These are phyloP conservation scores for Siniperca undulata DNA, from an alignment of 2,797 vertebrate genomes.

Conservation along the genomic window DNA sequence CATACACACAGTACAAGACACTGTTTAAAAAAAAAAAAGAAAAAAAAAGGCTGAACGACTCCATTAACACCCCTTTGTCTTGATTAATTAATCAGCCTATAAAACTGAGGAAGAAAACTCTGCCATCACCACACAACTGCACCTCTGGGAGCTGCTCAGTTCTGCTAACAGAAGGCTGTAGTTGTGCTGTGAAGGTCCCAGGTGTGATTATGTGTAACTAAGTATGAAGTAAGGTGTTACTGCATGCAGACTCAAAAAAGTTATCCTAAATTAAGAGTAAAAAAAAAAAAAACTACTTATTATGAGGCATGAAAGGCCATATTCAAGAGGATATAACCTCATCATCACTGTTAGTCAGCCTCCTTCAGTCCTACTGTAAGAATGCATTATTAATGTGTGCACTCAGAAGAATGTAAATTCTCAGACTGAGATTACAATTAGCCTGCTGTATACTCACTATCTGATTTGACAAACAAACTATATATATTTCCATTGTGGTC, in stretches of 20 bases:
- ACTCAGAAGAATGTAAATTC: not conserved
- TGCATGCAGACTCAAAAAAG: not conserved
- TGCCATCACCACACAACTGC: not conserved
- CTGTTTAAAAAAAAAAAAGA: not conserved
- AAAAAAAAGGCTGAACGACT: not conserved
- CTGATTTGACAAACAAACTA: too few relatives aligned
- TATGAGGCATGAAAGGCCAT: not conserved
- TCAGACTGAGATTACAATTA: constrained; percentile 2
- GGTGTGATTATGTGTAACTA: constrained; percentile 2
- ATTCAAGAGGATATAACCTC: not conserved
- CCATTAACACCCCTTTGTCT: too few relatives aligned
- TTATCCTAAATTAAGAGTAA: not conserved
- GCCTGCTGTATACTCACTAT: not conserved
- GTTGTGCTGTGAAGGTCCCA: constrained; percentile 3
- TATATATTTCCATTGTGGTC: too few relatives aligned
- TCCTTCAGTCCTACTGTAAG: not conserved
- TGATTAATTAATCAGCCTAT: not conserved
- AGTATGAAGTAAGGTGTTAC: not conserved
- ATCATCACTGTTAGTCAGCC: not conserved
- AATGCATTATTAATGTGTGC: constrained; percentile 4
- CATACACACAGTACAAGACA: not conserved
- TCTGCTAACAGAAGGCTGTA: not conserved
- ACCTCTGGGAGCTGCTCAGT: not conserved
- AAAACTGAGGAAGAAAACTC: not conserved
- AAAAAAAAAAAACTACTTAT: not conserved